Percentiles rank a stretch among this genome's conserved stretches.
These are phyloP conservation scores for Anser brachyrhynchus DNA, from an alignment of 2,113 vertebrate species.

Conservation along the genomic window DNA sequence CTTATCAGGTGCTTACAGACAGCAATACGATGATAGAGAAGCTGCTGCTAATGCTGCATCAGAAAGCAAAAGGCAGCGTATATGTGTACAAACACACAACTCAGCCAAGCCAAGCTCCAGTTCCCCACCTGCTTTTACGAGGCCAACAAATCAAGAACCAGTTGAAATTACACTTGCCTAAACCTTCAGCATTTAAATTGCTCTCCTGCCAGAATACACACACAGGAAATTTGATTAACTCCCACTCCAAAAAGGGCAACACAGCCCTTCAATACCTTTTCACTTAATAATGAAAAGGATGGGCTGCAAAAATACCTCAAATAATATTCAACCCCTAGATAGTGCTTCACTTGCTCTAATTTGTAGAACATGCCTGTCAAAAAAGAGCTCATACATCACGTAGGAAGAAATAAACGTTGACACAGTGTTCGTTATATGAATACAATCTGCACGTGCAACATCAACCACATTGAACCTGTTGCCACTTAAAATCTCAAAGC, in stretches of 20 bases:
- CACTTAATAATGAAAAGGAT: background rate
- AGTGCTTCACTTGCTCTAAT: background rate
- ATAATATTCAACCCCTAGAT: background rate
- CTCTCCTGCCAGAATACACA: background rate
- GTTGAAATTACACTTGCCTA: background rate
- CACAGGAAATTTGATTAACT: background rate
- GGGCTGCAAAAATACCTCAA: background rate
- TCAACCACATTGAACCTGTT: background rate
- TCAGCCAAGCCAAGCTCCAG: background rate
- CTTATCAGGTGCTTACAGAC: slow-evolving; percentile 49
- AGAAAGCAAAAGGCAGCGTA: background rate
- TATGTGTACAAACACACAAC: background rate
- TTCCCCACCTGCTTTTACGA: background rate
- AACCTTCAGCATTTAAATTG: background rate
- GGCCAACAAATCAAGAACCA: background rate
- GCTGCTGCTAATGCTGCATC: background rate
- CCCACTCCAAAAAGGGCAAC: background rate
- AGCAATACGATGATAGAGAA: background rate
- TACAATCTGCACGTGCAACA: background rate
- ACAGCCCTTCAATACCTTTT: background rate
- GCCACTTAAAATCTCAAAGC: background rate
- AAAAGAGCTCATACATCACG: background rate
- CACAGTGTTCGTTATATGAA: background rate
- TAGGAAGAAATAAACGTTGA: background rate
- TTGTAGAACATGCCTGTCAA: background rate